Percentiles rank a stretch among this genome's conserved stretches.
Conservation (phyloP, 2,113 vertebrate species). For the Tachysurus fulvidraco region DNA sequence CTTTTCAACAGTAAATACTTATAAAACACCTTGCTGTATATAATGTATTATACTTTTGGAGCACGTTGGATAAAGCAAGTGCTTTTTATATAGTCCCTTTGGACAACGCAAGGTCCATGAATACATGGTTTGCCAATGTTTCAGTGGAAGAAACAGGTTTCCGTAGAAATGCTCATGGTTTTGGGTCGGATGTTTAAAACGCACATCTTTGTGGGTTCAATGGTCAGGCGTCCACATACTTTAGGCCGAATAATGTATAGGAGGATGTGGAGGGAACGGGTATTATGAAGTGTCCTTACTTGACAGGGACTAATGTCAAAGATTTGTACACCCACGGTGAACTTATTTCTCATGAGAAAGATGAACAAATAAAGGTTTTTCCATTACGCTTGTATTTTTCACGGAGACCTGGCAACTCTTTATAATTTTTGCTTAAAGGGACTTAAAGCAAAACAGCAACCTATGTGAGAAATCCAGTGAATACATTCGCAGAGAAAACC, state of each 20-base stretch:
- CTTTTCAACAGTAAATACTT: too few relatives aligned
- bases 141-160: background rate
- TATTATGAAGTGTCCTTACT: background rate
- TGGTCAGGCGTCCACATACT: background rate
- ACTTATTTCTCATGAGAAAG: too few relatives aligned
- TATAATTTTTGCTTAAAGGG: background rate
- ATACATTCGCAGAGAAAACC: background rate
- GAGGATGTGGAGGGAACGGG: background rate
- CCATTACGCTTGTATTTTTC: background rate
- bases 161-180: background rate
- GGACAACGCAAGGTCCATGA: background rate
- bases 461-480: background rate
- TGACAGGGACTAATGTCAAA: background rate
- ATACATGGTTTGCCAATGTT: background rate
- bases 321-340: background rate
- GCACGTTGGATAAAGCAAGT: background rate
- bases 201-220: background rate
- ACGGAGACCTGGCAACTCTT: background rate
- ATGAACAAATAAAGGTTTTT: background rate
- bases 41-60: background rate
- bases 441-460: background rate
- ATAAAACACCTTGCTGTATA: too few relatives aligned
- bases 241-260: background rate
- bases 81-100: background rate
- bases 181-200: background rate